phyloP scores from a whole-genome alignment of 1,140 invertebrate species.

The Neomicropteryx cornuta region DNA sequence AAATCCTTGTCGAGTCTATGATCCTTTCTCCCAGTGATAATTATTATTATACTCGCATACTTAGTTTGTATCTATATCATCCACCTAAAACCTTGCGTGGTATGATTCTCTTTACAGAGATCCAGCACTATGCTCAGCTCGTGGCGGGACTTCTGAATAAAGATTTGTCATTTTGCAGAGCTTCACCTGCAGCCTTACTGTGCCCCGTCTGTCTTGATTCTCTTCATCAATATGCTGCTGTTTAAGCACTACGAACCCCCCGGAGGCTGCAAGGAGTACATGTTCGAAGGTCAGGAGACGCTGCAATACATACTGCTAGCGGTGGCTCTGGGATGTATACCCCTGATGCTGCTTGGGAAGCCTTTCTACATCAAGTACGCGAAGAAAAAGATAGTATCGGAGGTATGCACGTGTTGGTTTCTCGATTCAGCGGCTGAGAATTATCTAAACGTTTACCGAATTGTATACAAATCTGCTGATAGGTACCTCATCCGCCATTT shows the following conservation, averaged over 20 bases:
- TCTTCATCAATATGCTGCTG: conserved; percentile 89
- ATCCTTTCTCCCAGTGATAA: background rate
- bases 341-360: conserved; percentile 92
- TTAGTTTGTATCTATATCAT: background rate
- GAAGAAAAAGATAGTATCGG: conserved; percentile 15
- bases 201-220: conserved; percentile 80
- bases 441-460: background rate
- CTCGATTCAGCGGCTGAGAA: background rate
- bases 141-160: too few relatives aligned
- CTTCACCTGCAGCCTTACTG: conserved; percentile 43
- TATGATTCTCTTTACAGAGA: background rate
- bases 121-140: conserved; percentile 19
- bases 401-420: background rate
- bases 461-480: background rate
- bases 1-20: too few relatives aligned
- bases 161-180: conserved; percentile 18
- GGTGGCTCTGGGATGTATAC: conserved; percentile 77
- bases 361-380: conserved; percentile 67
- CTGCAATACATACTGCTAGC: conserved; percentile 79
- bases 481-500: background rate
- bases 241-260: conserved; percentile 45
- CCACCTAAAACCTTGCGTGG: background rate
- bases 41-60: background rate
- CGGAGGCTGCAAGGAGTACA: conserved; percentile 40
- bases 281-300: conserved; percentile 57